Evolutionary conservation across 1,140 invertebrate species (phyloP), one percentile per base, ranked within the genome.

Genomic region (Drosophila sproati): DNA sequence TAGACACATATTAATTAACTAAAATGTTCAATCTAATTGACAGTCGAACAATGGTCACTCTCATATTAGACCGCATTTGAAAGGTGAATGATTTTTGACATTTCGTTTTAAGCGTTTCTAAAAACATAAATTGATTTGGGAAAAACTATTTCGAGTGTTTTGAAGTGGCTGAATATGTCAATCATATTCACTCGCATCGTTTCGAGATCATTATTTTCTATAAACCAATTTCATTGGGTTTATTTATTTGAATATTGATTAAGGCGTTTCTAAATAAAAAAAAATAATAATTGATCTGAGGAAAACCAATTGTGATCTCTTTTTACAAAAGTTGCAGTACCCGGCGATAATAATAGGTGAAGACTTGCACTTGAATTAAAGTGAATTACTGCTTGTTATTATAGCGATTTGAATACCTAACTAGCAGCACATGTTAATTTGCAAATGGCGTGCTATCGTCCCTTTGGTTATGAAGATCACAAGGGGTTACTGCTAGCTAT

Each of bases 381-480:
- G 28, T n/a, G 10, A 68, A 68, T 50, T 68, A 48, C 20, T 35
- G 4, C 32, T 57, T 57, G 41, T 67, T 67, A 48, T 10, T 20
- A 29, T 48, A 37, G 41, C 20, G 35, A 64, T 71, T 71, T 71
- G 41, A 41, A 64, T 71, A 54, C 55, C 31, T 64, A 55, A 62
- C 2, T 71, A 45, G 6, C 4, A 47, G 32, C 3, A 39, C 37
- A 55, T 39, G 61, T 12, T 50, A 57, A 64, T 72, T 64, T 43
- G 59, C 35, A 41, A 12, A 12, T 12, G n/a, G 43, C 37, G 35
- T 54, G n/a, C 28, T 52, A 35, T 41, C 41, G 35, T 37, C 59
- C 20, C 10, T 10, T 47, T 34, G 56, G 32, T 34, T 48, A 35
- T 60, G n/a, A 48, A 60, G 57, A 47, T 48, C 37, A 43, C 39